phyloP scores from a whole-genome alignment of 1,140 invertebrate genomes.

The Vanessa atalanta region DNA sequence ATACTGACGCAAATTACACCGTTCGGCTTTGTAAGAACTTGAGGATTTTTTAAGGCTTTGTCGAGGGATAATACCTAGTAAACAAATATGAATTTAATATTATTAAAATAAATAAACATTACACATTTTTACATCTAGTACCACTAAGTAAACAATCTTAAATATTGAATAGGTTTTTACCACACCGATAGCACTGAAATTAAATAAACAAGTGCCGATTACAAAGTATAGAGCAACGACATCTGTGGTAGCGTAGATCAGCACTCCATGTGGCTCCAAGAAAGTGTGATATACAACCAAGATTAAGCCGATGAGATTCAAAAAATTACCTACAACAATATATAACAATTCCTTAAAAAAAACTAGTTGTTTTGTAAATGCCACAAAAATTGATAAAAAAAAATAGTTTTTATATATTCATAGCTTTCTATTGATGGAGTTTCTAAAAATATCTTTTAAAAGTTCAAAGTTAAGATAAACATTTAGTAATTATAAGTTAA shows the following conservation, averaged over 20 bases:
- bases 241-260: conserved; percentile 36
- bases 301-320: conserved; percentile 48
- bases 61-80: conserved; percentile 55
- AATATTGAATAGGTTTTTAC: conserved; percentile 35
- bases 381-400: not conserved
- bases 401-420: not conserved
- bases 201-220: conserved; percentile 55
- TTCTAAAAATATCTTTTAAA: not conserved
- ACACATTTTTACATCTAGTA: no score
- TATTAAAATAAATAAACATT: no score
- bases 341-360: not conserved
- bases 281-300: conserved; percentile 56
- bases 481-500: no score
- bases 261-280: conserved; percentile 44
- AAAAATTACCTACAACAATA: conserved; percentile 49
- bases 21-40: conserved; percentile 39
- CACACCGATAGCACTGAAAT: conserved; percentile 55
- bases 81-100: not conserved
- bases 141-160: no score
- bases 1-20: conserved; percentile 55
- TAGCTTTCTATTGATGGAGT: not conserved
- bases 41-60: conserved; percentile 52
- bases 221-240: conserved; percentile 45
- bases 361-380: not conserved
- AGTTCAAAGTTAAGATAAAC: no score